Percentiles rank a stretch among this genome's conserved stretches.
phyloP scores from a whole-genome alignment of 2,113 vertebrate species.

The Lagopus leucura region DNA sequence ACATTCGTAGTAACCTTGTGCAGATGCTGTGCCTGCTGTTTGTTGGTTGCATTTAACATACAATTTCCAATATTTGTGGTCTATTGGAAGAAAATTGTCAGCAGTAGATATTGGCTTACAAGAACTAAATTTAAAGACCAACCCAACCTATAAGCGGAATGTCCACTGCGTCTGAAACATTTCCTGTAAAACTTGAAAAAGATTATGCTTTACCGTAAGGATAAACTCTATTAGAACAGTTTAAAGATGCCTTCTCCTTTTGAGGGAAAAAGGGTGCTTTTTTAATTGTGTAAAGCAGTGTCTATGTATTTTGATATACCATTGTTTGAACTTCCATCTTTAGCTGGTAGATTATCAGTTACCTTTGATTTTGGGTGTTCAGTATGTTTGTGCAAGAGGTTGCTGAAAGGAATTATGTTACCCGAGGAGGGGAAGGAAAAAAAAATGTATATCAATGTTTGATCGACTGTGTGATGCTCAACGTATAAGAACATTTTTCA shows the following conservation, averaged over 20 bases:
- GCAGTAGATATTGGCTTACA: slow-evolving; percentile 49
- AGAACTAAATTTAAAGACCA: slow-evolving; percentile 29
- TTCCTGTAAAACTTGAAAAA: slow-evolving; percentile 93
- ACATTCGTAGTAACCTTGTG: slow-evolving; percentile 54
- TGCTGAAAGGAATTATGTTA: slow-evolving; percentile 73
- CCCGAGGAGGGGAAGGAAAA: slow-evolving; percentile 53
- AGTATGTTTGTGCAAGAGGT: slow-evolving; percentile 73
- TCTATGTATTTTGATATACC: slow-evolving; percentile 85
- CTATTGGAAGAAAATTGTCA: slow-evolving; percentile 51
- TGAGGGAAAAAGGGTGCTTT: slow-evolving; percentile 83
- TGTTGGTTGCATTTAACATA: slow-evolving; percentile 45
- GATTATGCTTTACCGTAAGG: slow-evolving; percentile 75
- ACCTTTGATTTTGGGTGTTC: slow-evolving; percentile 72
- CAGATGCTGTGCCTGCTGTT: slow-evolving; percentile 53
- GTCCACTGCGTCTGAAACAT: slow-evolving; percentile 73
- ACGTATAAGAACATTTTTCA: slow-evolving; percentile 74
- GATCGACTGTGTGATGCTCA: slow-evolving; percentile 86
- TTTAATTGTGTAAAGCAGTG: slow-evolving; percentile 77
- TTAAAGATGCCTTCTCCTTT: slow-evolving; percentile 80
- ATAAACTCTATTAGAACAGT: slow-evolving; percentile 73
- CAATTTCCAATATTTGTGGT: neutral
- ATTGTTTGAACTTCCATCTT: slow-evolving; percentile 93
- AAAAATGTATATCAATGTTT: slow-evolving; percentile 78
- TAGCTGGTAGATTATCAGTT: slow-evolving; percentile 80
- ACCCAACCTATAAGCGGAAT: slow-evolving; percentile 51